phyloP scores from a whole-genome alignment of 2,888 invertebrate genomes.

The Rapana venosa region DNA sequence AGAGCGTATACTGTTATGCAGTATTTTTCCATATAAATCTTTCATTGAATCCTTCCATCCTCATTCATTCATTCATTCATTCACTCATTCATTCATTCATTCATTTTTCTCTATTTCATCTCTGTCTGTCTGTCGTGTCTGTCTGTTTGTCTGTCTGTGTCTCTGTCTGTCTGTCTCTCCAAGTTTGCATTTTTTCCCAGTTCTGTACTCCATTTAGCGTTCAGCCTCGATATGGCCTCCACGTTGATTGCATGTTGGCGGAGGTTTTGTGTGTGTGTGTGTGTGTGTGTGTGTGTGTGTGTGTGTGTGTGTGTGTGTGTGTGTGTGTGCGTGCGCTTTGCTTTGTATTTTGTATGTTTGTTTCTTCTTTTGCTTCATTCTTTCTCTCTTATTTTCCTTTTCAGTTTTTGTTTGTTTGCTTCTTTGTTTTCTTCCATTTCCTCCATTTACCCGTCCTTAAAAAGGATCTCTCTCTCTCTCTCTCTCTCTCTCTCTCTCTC shows the following conservation, averaged over 20 bases:
- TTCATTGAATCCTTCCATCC: no score
- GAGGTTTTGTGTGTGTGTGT: neutral
- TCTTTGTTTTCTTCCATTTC: no score
- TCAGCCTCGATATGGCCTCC: neutral
- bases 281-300: neutral
- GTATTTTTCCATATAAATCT: no score
- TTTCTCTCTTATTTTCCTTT: no score
- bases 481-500: slow-evolving; percentile 24
- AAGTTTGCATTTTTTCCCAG: no score
- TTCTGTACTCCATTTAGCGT: no score
- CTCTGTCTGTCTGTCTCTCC: neutral
- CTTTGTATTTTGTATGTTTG: neutral
- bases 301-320: neutral
- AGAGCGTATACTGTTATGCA: no score
- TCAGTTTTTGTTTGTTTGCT: no score
- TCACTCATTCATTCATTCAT: no score
- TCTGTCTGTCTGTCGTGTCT: neutral
- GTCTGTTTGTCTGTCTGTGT: neutral
- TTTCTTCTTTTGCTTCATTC: neutral
- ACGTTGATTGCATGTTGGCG: neutral
- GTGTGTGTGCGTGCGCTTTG: neutral
- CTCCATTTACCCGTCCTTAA: no score
- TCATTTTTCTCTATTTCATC: no score
- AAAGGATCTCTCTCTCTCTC: slow-evolving; percentile 1
- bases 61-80: no score